phyloP scores from a whole-genome alignment of 1,140 invertebrate species.

The Scaptomyza graminum region DNA sequence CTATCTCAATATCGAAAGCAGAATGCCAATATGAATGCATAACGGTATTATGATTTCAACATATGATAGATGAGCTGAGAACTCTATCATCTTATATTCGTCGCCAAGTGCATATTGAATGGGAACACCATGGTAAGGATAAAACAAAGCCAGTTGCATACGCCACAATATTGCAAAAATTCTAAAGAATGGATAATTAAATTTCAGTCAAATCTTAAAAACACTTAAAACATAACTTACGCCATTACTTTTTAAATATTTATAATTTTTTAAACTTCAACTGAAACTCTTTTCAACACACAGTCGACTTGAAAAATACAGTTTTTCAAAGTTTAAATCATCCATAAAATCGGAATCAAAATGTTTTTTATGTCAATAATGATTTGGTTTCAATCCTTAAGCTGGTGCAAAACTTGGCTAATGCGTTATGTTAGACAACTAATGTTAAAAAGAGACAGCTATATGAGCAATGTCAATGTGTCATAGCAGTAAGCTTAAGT shows the following conservation, averaged over 20 bases:
- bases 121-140: constrained; percentile 27
- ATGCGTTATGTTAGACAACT: constrained; percentile 4
- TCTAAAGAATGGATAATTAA: background rate
- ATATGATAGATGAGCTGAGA: too few species aligned
- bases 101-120: constrained; percentile 40
- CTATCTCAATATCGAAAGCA: constrained; percentile 65
- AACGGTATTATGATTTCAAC: background rate
- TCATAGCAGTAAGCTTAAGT: constrained; percentile 16
- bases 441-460: background rate
- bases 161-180: constrained; percentile 47
- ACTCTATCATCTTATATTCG: constrained; percentile 20
- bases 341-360: background rate
- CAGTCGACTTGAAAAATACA: too few species aligned
- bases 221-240: background rate
- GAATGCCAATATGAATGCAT: background rate
- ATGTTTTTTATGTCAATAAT: too few species aligned
- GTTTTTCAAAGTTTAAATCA: too few species aligned
- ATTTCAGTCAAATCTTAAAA: background rate
- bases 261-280: too few species aligned
- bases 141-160: constrained; percentile 33
- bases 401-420: constrained; percentile 14
- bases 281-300: too few species aligned
- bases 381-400: too few species aligned
- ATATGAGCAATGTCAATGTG: background rate
- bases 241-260: background rate